Evolutionary conservation across 1,140 invertebrate genomes (phyloP).

Genomic region (Alviniconcha marisindica): DNA sequence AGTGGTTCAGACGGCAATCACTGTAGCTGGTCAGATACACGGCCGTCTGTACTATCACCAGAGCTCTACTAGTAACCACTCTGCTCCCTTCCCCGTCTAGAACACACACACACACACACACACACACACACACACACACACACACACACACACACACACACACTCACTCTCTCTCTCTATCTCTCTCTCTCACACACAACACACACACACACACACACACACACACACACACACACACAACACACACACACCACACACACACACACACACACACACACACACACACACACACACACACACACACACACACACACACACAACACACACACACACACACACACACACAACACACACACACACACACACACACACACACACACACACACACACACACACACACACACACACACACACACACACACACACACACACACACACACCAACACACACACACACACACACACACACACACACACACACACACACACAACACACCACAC

Average conservation of each 20-base stretch:
- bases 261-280: too few relatives aligned
- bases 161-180: neutral
- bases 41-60: neutral
- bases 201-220: neutral
- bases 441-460: neutral
- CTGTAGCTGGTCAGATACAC: too few relatives aligned
- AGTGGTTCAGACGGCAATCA: too few relatives aligned
- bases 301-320: neutral
- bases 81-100: neutral
- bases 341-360: slow-evolving; percentile 4
- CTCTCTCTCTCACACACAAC: neutral
- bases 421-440: neutral
- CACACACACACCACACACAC: too few relatives aligned
- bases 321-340: slow-evolving; percentile 1
- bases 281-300: slow-evolving; percentile 4
- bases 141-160: slow-evolving; percentile 21
- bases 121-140: slow-evolving; percentile 19
- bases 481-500: slow-evolving; percentile 8
- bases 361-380: neutral
- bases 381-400: neutral
- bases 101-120: neutral
- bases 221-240: neutral
- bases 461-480: neutral
- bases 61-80: neutral
- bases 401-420: neutral